Base-by-base conservation (phyloP, 2,113 vertebrate genomes). In the Promerops cafer region DNA sequence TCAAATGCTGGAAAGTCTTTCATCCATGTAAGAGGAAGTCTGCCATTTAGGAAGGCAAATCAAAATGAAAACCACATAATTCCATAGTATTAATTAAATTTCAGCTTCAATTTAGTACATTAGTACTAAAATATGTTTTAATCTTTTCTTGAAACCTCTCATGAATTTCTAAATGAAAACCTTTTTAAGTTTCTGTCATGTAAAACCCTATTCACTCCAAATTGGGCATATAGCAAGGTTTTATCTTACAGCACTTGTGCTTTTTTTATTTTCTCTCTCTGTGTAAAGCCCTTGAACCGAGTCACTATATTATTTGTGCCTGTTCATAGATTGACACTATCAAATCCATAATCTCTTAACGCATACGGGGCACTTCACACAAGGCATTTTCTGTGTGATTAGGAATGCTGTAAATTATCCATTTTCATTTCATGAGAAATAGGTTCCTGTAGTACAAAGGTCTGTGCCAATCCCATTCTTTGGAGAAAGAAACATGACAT, bases 331-430 rank as follows among this genome's bases (percentile, higher is more conserved):
- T 5, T 66, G 83, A 83, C 89, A 56, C 63, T 85, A 81, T 93
- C 89, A 90, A 89, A 94, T 81, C 68, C 42, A 31, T 89, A 87
- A 92, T 89, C 76, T 90, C 76, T 87, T 84, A 96, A 88, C 45
- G 83, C 70, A 42, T 79, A 76, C 0, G 1, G 30, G 24, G 13
- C 71, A 85, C 88, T 93, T 95, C 64, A 89, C 64, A 59, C 20
- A 66, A 45, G 50, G 9, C 33, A 87, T 92, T 97, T 95, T 93
- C 59, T 74, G 21, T 83, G 76, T 89, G 68, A 93, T 94, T 97
- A 94, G 79, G 68, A 83, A 90, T 77, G 68, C 23, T 90, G 59
- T 83, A 90, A 95, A 89, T 95, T 94, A 92, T 66, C 80, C 56
- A 57, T 95, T 96, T 95, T 90, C 75, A 64, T 92, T 83, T 88